Conservation (phyloP, 2,113 vertebrate species). For the Atlantisia rogersi region DNA sequence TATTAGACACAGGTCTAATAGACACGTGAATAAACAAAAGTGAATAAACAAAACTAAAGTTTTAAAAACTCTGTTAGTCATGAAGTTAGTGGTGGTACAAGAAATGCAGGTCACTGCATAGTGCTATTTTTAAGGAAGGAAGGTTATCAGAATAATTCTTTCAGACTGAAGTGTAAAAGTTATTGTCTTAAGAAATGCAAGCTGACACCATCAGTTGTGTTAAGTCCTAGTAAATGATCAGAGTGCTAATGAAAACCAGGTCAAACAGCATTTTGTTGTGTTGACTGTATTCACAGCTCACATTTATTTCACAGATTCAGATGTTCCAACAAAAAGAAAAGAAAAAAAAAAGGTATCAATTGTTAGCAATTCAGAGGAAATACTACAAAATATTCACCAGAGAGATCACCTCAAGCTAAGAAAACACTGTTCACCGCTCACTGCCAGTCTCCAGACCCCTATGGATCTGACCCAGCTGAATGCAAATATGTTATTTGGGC, state of each 20-base stretch:
- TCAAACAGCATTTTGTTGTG: background rate
- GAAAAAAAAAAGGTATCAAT: background rate
- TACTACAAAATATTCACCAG: background rate
- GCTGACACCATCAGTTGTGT: background rate
- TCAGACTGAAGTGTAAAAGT: background rate
- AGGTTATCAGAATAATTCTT: background rate
- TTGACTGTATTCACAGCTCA: background rate
- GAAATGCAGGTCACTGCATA: background rate
- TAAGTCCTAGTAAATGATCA: constrained; percentile 22
- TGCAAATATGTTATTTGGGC: background rate
- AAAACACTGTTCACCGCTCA: background rate
- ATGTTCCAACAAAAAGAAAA: constrained; percentile 18
- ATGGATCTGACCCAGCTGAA: background rate
- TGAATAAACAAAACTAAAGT: accelerated
- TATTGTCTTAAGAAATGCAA: constrained; percentile 25
- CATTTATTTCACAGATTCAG: constrained; percentile 14
- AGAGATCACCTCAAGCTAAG: background rate
- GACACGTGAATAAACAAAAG: background rate
- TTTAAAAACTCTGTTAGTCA: background rate
- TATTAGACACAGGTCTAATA: background rate
- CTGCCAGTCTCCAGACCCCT: background rate
- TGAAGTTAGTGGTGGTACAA: background rate
- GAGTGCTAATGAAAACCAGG: background rate
- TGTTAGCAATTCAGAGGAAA: constrained; percentile 41
- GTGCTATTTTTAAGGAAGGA: background rate